Evolutionary conservation across 2,888 invertebrate species (phyloP).

Genomic region (Busseola fusca): DNA sequence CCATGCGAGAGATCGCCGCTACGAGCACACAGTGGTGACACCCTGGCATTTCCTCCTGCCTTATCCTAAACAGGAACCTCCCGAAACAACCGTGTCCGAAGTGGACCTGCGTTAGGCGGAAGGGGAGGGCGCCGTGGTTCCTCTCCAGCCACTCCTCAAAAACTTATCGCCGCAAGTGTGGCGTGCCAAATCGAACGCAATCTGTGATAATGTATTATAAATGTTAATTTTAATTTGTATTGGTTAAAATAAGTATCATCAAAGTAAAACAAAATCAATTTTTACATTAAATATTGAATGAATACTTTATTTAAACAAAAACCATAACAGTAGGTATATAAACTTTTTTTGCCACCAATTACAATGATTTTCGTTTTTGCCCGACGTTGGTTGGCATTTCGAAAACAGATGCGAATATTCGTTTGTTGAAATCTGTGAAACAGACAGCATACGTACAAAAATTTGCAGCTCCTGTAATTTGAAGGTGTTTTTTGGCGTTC

Average conservation of each 20-base stretch:
- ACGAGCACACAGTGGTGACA: too few species aligned
- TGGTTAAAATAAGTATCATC: background rate
- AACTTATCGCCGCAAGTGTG: too few species aligned
- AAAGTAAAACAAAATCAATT: background rate
- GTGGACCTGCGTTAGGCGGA: too few species aligned
- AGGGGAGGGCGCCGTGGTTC: too few species aligned
- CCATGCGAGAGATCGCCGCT: too few species aligned
- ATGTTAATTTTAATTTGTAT: background rate
- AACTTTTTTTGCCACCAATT: slow-evolving; percentile 32
- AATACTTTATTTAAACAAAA: slow-evolving; percentile 15
- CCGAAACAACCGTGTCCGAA: too few species aligned
- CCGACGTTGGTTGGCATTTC: slow-evolving; percentile 29
- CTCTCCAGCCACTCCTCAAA: too few species aligned
- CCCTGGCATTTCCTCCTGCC: too few species aligned
- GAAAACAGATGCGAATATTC: slow-evolving; percentile 50
- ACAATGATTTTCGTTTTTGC: slow-evolving; percentile 36
- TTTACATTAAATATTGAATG: background rate
- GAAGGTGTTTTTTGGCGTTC: slow-evolving; percentile 29
- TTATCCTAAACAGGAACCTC: too few species aligned
- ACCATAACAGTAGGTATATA: slow-evolving; percentile 1
- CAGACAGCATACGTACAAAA: slow-evolving; percentile 37
- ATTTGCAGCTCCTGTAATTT: slow-evolving; percentile 35
- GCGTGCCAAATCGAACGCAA: background rate
- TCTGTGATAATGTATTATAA: background rate
- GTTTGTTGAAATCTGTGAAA: slow-evolving; percentile 43